phyloP scores from a whole-genome alignment of 2,888 invertebrate genomes.

The Tachina lurida region DNA sequence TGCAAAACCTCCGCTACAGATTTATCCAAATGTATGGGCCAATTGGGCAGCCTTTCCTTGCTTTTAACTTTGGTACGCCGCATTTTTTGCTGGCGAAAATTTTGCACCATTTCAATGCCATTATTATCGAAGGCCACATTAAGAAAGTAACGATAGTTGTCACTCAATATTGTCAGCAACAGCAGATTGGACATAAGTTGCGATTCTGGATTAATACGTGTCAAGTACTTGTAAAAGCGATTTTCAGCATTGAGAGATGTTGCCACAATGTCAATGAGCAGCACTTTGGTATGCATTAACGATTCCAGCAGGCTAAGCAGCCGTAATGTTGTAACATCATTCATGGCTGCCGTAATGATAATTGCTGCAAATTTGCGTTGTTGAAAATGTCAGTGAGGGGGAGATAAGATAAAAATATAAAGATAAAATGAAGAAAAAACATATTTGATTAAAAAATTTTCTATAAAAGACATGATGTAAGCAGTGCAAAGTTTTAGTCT shows the following conservation, averaged over 20 bases:
- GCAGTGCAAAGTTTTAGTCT: too few relatives aligned
- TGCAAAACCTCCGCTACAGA: conserved; percentile 71
- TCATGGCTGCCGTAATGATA: conserved; percentile 81
- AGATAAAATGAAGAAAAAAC: background rate
- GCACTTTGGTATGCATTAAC: conserved; percentile 79
- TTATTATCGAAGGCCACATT: conserved; percentile 79
- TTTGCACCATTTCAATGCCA: conserved; percentile 79
- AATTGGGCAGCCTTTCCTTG: conserved; percentile 59
- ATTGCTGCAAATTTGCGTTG: conserved; percentile 75
- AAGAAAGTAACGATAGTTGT: conserved; percentile 82
- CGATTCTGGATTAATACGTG: conserved; percentile 76
- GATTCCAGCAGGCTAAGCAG: conserved; percentile 75
- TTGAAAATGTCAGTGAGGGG: background rate
- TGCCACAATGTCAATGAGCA: conserved; percentile 82
- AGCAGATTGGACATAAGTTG: conserved; percentile 80
- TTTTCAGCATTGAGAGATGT: conserved; percentile 81
- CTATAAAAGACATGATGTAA: background rate
- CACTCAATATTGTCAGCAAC: conserved; percentile 82
- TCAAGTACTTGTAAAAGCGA: conserved; percentile 81
- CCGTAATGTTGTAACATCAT: conserved; percentile 78
- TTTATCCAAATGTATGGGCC: conserved; percentile 76
- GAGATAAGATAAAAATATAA: background rate
- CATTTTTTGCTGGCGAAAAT: conserved; percentile 77
- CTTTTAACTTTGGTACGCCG: conserved; percentile 56
- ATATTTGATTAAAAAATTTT: background rate